Evolutionary conservation across 2,888 invertebrate genomes (phyloP).

Genomic region (Lithodes maja): DNA sequence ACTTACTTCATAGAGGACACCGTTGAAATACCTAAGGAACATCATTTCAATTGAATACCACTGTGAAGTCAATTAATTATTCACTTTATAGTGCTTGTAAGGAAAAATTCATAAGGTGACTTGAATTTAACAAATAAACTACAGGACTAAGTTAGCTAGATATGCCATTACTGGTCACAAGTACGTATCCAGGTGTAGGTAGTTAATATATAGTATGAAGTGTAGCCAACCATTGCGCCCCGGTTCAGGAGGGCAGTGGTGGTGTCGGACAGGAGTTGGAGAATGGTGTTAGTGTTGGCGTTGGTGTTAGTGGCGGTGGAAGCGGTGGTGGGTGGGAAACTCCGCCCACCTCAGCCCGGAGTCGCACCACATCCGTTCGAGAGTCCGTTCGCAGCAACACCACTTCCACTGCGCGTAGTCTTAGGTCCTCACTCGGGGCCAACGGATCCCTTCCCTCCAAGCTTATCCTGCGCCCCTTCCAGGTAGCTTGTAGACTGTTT

Average conservation of each 20-base stretch:
- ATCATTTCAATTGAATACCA: too few relatives aligned
- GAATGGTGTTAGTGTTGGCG: slow-evolving; percentile 30
- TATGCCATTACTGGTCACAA: too few relatives aligned
- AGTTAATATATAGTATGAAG: background rate
- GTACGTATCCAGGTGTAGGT: too few relatives aligned
- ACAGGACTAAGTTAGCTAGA: too few relatives aligned
- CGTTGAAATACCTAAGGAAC: too few relatives aligned
- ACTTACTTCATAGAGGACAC: too few relatives aligned
- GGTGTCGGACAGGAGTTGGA: background rate
- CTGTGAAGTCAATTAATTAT: too few relatives aligned
- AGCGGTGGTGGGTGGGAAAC: slow-evolving; percentile 48
- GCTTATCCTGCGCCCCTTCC: slow-evolving; percentile 49
- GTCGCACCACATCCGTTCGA: slow-evolving; percentile 48
- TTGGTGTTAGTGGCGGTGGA: background rate
- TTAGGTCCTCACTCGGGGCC: slow-evolving; percentile 45
- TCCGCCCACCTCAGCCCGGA: slow-evolving; percentile 41
- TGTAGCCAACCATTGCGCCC: background rate
- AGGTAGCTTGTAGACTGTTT: slow-evolving; percentile 28
- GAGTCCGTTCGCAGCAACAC: slow-evolving; percentile 53
- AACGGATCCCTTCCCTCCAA: slow-evolving; percentile 61
- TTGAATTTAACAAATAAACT: too few relatives aligned
- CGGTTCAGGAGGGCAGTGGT: background rate
- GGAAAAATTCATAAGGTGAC: too few relatives aligned
- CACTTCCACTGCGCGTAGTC: slow-evolving; percentile 49
- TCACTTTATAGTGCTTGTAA: too few relatives aligned